phyloP scores from a whole-genome alignment of 2,888 invertebrate genomes.

The Serripes groenlandicus region DNA sequence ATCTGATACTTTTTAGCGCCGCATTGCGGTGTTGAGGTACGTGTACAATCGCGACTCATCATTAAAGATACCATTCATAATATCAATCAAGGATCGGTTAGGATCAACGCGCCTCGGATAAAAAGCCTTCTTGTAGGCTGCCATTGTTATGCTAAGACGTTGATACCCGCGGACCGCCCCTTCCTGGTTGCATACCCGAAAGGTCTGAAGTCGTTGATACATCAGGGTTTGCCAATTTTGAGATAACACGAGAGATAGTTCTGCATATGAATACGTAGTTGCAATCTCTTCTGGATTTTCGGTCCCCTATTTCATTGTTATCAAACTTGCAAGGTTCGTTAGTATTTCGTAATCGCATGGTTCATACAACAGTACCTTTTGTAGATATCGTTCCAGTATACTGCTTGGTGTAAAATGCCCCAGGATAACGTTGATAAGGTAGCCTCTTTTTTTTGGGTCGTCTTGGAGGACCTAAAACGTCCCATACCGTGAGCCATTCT shows the following conservation, averaged over 20 bases:
- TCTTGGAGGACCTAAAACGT: slow-evolving; percentile 50
- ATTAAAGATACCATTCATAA: slow-evolving; percentile 46
- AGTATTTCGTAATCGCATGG: slow-evolving; percentile 46
- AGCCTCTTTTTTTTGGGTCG: slow-evolving; percentile 47
- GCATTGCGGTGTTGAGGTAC: slow-evolving; percentile 60
- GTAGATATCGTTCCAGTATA: slow-evolving; percentile 47
- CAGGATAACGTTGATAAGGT: slow-evolving; percentile 61
- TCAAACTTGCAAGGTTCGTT: slow-evolving; percentile 58
- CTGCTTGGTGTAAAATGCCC: slow-evolving; percentile 63
- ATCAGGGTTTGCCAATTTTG: neutral
- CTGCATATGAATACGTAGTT: slow-evolving; percentile 26
- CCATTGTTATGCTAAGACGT: slow-evolving; percentile 52
- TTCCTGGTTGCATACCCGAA: slow-evolving; percentile 1
- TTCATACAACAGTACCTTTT: slow-evolving; percentile 31
- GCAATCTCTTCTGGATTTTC: slow-evolving; percentile 53
- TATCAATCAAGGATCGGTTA: slow-evolving; percentile 19
- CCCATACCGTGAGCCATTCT: slow-evolving; percentile 49
- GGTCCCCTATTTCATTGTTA: slow-evolving; percentile 29
- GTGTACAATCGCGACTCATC: slow-evolving; percentile 55
- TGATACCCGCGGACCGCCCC: slow-evolving; percentile 39
- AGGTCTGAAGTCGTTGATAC: slow-evolving; percentile 39
- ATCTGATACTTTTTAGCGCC: slow-evolving; percentile 46
- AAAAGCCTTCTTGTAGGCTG: slow-evolving; percentile 65
- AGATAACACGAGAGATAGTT: slow-evolving; percentile 15
- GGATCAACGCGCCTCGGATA: slow-evolving; percentile 49